Evolutionary conservation across 2,797 vertebrate genomes (phyloP), one percentile per base, ranked within the genome.

Genomic region (Gobionotothen gibberifrons): DNA sequence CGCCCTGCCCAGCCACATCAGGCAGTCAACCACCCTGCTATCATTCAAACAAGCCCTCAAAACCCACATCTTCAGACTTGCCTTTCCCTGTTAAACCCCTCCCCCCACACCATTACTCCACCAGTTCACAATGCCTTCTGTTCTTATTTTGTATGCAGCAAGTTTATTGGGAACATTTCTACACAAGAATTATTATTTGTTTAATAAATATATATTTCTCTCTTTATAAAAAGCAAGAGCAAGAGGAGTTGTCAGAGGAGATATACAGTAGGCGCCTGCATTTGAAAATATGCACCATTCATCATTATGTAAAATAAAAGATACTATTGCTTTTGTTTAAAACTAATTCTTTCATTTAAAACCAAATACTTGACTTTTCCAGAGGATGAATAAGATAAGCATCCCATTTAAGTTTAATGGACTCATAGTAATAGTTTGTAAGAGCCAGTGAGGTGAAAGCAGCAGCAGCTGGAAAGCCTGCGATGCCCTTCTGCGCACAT

Each of bases 211-310:
- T n/a, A n/a, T n/a, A n/a, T n/a, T n/a, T n/a, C n/a, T n/a, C 21
- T 64, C 32, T 4, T 72, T 53, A 81, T 75, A 72, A 73, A 74
- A 84, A 75, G 54, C 2, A 53, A 69, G 66, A 79, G 49, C 75
- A 56, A 44, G 44, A 14, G n/a, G 22, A 75, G 61, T 2, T 68
- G 32, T 67, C 71, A 71, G 22, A 64, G 49, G 39, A 66, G 48
- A 69, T 69, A 59, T 42, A 44, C 32, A 9, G 19, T 12, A 26
- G 11, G 29, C 42, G 17, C 44, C 9, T 8, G 6, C 22, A 19
- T 42, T 49, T 15, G 19, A 52, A 74, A 63, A 74, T 55, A 48
- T 36, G 5, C 43, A 49, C 11, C 32, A 47, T 26, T 17, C 47
- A 39, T 39, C 21, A 57, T 32, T 48, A 62, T 10, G 5, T 15